Evolutionary conservation across 2,888 invertebrate species (phyloP), one percentile per base, ranked within the genome.

Genomic region (Diarsia brunnea): DNA sequence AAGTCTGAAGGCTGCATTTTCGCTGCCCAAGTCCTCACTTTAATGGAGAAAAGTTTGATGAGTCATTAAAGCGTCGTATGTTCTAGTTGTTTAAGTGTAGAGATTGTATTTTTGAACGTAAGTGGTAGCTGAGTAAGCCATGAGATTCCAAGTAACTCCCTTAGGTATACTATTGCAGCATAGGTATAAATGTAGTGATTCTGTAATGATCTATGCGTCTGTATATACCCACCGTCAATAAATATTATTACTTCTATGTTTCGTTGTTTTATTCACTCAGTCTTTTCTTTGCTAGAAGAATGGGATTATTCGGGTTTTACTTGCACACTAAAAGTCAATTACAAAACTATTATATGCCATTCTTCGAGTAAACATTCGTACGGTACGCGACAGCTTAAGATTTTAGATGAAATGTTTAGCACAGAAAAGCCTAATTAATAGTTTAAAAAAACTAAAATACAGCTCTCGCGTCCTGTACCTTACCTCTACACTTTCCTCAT

Each of bases 1-100:
- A 97, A 97, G 87, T 95, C 97, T 0, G 97, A 98, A 72, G 97
- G 97, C 78, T 97, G 97, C 0, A 91, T 97, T 5, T 95, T 98
- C 47, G 98, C 98, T 0, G 95, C 95, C 2, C 97, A 97, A 90
- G 97, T 98, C 3, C 87, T 98, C 68, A 92, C 93, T 67, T 89
- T 98, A 61, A 94, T 98, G 24, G 97, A 97, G 75, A 95, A 93
- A 76, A 90, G 93, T 19, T 88, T 97, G 65, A 64, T 78, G 53
- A 71, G 43, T 64, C 43, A 63, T 60, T 47, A 67, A 61, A 73
- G 24, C 19, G 14, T 64, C 27, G 14, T 45, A 38, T 64, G 16
- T 61, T 2, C 10, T 70, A 68, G 67, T 71, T 71, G 49, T 71
- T 12, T 84, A 64, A 53, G 71, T 55, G 45, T 69, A 74, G 55